Conservation (phyloP, 2,113 vertebrate species). For the Varanus salvator region DNA sequence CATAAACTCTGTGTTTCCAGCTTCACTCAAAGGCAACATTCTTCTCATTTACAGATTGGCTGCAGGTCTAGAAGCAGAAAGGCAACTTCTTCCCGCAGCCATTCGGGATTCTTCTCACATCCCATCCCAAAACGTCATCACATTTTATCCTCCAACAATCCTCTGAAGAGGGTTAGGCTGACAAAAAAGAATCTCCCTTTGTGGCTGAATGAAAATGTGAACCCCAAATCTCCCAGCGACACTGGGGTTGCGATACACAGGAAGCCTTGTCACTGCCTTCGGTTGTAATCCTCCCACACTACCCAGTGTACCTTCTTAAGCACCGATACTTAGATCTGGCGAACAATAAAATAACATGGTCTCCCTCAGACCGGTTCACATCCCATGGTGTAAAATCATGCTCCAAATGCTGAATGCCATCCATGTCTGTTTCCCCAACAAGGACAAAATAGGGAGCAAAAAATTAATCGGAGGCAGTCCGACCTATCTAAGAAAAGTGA, state of each 20-base stretch:
- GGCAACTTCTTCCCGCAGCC: neutral
- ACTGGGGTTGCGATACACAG: neutral
- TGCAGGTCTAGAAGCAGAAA: neutral
- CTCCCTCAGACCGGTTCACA: too few relatives aligned
- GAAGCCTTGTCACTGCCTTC: neutral
- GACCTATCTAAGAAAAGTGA: neutral
- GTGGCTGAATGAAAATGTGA: neutral
- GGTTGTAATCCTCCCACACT: neutral
- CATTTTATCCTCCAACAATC: neutral
- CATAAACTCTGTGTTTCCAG: neutral
- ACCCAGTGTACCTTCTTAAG: neutral
- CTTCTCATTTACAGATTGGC: too few relatives aligned
- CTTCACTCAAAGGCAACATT: accelerated
- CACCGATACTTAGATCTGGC: neutral
- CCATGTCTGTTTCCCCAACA: neutral
- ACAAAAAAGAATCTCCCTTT: too few relatives aligned
- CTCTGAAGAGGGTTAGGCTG: too few relatives aligned
- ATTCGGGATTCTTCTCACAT: neutral
- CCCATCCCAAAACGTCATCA: neutral
- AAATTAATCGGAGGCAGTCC: neutral
- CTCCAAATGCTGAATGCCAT: neutral
- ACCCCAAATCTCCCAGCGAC: neutral
- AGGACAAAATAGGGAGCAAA: too few relatives aligned
- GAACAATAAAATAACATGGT: neutral
- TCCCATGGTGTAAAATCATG: neutral